Evolutionary conservation across 2,888 invertebrate species (phyloP).

Genomic region (Ennomos quercinarius): DNA sequence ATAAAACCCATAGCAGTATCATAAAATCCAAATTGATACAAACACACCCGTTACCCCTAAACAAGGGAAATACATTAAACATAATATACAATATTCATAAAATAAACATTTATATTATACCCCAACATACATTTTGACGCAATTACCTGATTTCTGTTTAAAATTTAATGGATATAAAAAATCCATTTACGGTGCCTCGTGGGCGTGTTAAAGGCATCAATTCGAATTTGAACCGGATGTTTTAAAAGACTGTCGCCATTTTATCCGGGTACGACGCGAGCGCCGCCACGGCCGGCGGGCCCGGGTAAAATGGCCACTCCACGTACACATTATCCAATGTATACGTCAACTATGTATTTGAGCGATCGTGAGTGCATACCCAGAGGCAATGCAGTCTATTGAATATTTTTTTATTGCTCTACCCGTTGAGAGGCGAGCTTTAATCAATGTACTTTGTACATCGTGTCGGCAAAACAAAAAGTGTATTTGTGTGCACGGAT

Average conservation of each 20-base stretch:
- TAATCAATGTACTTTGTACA: conserved; percentile 69
- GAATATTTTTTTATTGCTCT: conserved; percentile 65
- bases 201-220: conserved; percentile 56
- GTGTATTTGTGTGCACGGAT: conserved; percentile 52
- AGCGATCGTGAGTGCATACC: conserved; percentile 62
- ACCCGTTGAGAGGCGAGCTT: conserved; percentile 60
- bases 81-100: conserved; percentile 22
- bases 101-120: conserved; percentile 17
- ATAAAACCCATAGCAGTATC: conserved; percentile 8
- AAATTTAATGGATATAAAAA: conserved; percentile 57
- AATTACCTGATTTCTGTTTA: conserved; percentile 33
- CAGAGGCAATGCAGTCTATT: conserved; percentile 63
- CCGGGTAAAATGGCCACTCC: conserved; percentile 43
- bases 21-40: conserved; percentile 22
- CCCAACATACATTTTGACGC: neutral
- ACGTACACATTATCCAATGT: conserved; percentile 46
- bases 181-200: conserved; percentile 58
- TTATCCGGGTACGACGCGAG: conserved; percentile 36
- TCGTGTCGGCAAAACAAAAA: conserved; percentile 53
- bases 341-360: conserved; percentile 44
- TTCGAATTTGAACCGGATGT: conserved; percentile 42
- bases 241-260: conserved; percentile 42
- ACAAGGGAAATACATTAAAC: conserved; percentile 33
- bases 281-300: conserved; percentile 31
- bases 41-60: conserved; percentile 6